Conservation (phyloP, 2,888 invertebrate species). For the Bedellia somnulentella region DNA sequence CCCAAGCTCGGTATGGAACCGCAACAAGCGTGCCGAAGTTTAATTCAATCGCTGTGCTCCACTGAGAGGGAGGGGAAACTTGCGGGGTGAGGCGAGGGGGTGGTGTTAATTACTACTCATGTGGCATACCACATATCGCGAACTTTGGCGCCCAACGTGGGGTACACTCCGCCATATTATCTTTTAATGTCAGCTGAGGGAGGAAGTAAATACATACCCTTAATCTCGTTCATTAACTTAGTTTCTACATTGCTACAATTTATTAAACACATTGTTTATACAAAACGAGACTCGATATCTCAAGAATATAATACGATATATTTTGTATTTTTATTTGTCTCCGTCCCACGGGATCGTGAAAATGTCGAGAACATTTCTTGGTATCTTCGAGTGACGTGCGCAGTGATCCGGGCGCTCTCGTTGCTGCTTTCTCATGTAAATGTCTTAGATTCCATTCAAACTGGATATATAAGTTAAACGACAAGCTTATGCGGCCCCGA, state of each 20-base stretch:
- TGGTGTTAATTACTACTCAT: constrained; percentile 57
- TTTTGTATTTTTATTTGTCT: constrained; percentile 3
- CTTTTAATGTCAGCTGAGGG: constrained; percentile 35
- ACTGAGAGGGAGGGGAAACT: constrained; percentile 23
- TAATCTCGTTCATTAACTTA: constrained; percentile 25
- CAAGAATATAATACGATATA: no score
- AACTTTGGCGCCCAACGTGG: constrained; percentile 49
- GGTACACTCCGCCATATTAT: constrained; percentile 32
- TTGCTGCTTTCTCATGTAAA: constrained; percentile 45
- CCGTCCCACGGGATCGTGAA: constrained; percentile 23
- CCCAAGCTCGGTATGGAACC: constrained; percentile 45
- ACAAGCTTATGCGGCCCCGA: constrained; percentile 18
- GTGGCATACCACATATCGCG: constrained; percentile 53
- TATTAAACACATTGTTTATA: constrained; percentile 4
- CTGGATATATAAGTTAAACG: constrained; percentile 40
- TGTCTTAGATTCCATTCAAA: constrained; percentile 39
- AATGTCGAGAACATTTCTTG: constrained; percentile 41
- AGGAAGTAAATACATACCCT: constrained; percentile 16
- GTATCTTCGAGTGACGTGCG: constrained; percentile 30
- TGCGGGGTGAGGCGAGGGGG: constrained; percentile 18
- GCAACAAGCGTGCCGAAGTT: constrained; percentile 55
- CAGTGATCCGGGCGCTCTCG: constrained; percentile 19
- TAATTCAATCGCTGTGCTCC: constrained; percentile 56
- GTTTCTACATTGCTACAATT: constrained; percentile 9
- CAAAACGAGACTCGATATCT: no score